Percentiles rank a stretch among this genome's conserved stretches.
Evolutionary conservation across 2,888 invertebrate species (phyloP).

Genomic region (Drosophila glabriapex): DNA sequence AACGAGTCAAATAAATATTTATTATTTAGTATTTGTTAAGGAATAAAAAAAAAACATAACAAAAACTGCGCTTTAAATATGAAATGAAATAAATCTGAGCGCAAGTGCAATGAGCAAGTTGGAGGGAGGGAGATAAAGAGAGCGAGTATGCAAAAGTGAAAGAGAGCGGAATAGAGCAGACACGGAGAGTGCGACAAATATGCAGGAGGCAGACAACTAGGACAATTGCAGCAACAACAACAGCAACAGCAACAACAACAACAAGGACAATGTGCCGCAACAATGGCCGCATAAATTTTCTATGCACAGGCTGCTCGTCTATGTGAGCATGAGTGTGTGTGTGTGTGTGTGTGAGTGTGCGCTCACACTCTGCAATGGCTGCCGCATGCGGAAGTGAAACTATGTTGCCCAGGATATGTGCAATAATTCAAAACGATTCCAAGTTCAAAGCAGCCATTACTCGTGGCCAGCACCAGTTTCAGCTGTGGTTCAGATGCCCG

Average conservation of each 20-base stretch:
- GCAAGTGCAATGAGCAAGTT: conserved; percentile 52
- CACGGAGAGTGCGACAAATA: conserved; percentile 76
- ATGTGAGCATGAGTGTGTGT: conserved; percentile 23
- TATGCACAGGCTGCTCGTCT: conserved; percentile 55
- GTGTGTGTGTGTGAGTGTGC: conserved; percentile 39
- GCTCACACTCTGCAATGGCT: conserved; percentile 62
- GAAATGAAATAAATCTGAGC: conserved; percentile 51
- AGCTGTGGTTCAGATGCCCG: conserved; percentile 10
- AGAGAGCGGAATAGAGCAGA: conserved; percentile 40
- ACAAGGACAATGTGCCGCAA: conserved; percentile 68
- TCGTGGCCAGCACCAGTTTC: conserved; percentile 55
- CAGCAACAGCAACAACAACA: conserved; percentile 47
- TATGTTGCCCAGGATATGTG: conserved; percentile 81
- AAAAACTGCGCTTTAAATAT: conserved; percentile 45
- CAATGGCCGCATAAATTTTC: conserved; percentile 79
- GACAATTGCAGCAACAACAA: conserved; percentile 51
- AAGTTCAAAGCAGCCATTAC: conserved; percentile 84
- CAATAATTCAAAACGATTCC: conserved; percentile 83
- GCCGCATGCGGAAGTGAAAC: conserved; percentile 78
- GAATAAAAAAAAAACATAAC: conserved; percentile 19
- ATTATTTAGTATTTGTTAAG: conserved; percentile 23
- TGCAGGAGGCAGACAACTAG: conserved; percentile 76
- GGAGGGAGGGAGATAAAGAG: conserved; percentile 5
- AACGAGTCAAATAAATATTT: conserved; percentile 53
- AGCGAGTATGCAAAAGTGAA: conserved; percentile 7